Base-by-base conservation (phyloP, 2,113 vertebrate genomes). In the Lamprotornis superbus region DNA sequence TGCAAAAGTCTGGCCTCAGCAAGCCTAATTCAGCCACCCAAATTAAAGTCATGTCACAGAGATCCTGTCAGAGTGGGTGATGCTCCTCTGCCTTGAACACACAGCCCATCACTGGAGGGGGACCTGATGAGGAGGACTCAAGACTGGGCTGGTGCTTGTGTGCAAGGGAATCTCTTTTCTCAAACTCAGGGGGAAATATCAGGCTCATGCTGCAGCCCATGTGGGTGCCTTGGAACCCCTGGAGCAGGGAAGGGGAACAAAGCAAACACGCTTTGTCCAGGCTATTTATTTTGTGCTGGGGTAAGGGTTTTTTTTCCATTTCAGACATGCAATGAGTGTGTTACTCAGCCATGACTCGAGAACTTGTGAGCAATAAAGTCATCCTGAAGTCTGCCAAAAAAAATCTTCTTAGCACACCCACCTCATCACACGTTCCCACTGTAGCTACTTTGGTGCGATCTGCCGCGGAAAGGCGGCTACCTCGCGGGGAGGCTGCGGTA, bases 301-400 rank as follows among this genome's bases (percentile, higher is more conserved):
- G 28, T 95, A 91, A 92, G 92, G 81, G 59, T 1, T 37, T 91
- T 68, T 12, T 37, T 74, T 73, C 37, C 61, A 71, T 85, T 95
- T 85, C 86, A 97, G 92, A 71, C 94, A 82, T 91, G 88, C 59
- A 5, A 84, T 74, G 94, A 97, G 94, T 23, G 86, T 77, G 94
- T 97, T 96, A 95, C 95, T 97, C 96, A 97, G 95, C 87, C 94
- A 90, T 97, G 95, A 96, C 92, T 96, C 90, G 80, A 95, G 92
- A 95, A 93, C 95, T 96, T 95, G 94, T 97, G 96, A 97, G 95
- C 94, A 97, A 93, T 93, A 97, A 96, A 97, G 95, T 97, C 97
- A 97, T 95, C 90, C 92, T 5, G 46, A 94, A 95, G 86, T 92
- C 94, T 95, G 94, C 94, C 94, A 95, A 95, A 97, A 95, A 93